phyloP scores from a whole-genome alignment of 2,113 vertebrate genomes.

The Ciconia stormi region DNA sequence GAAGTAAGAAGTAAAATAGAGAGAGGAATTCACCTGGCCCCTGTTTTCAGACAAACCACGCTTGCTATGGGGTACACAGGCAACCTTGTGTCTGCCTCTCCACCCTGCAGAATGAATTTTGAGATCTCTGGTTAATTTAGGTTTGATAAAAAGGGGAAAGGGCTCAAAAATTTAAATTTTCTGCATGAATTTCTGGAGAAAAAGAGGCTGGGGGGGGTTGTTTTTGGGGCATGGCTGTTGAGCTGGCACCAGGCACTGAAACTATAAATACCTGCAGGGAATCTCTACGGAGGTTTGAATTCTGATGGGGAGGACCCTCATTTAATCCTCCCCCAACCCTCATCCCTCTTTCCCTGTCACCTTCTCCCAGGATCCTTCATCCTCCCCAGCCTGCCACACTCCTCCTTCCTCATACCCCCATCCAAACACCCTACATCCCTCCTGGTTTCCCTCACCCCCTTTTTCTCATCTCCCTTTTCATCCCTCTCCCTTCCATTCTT shows the following conservation, averaged over 20 bases:
- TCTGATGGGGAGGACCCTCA: neutral
- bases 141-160: neutral
- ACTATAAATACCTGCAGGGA: fast-evolving
- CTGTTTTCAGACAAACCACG: fast-evolving
- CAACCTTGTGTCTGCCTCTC: neutral
- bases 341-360: neutral
- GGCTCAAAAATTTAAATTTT: neutral
- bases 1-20: neutral
- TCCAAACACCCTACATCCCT: too few species aligned
- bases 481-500: too few species aligned
- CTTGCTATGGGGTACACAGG: fast-evolving
- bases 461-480: too few species aligned
- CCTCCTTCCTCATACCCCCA: too few species aligned
- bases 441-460: neutral
- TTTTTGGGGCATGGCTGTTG: neutral
- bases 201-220: too few species aligned
- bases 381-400: neutral
- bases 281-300: neutral
- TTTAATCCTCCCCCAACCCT: neutral
- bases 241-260: fast-evolving
- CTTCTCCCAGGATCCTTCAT: neutral
- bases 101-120: neutral
- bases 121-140: neutral
- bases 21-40: neutral
- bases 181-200: neutral